A percentile compares a stretch with the other conserved stretches of the same genome.
Evolutionary conservation across 2,113 vertebrate genomes (phyloP).

Genomic region (Salvelinus fontinalis): DNA sequence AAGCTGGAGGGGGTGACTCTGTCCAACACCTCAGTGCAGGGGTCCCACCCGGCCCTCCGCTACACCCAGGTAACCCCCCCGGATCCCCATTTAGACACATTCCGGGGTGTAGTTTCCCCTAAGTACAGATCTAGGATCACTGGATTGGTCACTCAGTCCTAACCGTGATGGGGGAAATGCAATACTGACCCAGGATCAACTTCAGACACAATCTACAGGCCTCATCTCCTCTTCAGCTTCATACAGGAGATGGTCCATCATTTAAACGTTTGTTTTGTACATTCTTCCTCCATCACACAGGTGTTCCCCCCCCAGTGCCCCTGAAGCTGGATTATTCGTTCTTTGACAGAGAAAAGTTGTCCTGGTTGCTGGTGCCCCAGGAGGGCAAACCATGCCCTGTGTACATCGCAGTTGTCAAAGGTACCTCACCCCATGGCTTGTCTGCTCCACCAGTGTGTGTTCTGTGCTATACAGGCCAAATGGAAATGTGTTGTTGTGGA

Average conservation of each 20-base stretch:
- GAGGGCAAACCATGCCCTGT: conserved; percentile 82
- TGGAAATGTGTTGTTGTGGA: too few relatives aligned
- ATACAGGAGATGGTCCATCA: too few relatives aligned
- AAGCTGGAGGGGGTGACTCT: conserved; percentile 87
- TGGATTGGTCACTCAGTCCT: too few relatives aligned
- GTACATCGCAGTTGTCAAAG: conserved; percentile 85
- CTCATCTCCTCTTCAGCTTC: too few relatives aligned
- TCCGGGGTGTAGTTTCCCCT: too few relatives aligned
- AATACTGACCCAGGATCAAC: too few relatives aligned
- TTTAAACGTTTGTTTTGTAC: too few relatives aligned
- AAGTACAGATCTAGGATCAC: too few relatives aligned
- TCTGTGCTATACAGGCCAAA: too few relatives aligned
- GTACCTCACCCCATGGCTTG: conserved; percentile 59
- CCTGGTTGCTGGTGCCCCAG: conserved; percentile 75
- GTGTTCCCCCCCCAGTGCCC: conserved; percentile 88
- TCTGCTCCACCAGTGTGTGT: too few relatives aligned
- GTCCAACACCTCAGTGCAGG: conserved; percentile 88
- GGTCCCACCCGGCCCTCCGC: conserved; percentile 86
- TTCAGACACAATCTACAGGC: too few relatives aligned
- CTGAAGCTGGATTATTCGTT: conserved; percentile 77
- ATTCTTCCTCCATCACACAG: conserved; percentile 57
- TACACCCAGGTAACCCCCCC: conserved; percentile 88
- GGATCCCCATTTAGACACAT: neutral
- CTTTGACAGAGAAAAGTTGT: conserved; percentile 62
- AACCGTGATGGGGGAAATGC: too few relatives aligned